Conservation (phyloP, 2,888 invertebrate genomes). For the Chrysotoxum bicinctum region DNA sequence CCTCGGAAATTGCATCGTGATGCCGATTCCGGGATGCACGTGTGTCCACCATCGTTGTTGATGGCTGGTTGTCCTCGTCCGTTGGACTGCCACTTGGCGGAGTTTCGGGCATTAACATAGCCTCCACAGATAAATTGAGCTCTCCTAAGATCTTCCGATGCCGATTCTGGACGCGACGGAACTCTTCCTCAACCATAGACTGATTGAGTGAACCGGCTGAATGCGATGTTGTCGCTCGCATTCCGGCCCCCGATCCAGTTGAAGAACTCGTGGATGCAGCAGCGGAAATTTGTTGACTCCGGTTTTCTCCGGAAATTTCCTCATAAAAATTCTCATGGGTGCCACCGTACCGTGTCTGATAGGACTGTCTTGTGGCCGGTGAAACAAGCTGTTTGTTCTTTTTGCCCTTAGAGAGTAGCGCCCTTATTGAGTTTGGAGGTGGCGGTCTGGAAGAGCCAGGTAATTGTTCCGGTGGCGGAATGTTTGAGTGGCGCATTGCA, state of each 20-base stretch:
- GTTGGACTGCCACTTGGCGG: conserved; percentile 82
- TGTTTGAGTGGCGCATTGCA: conserved; percentile 85
- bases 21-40: conserved; percentile 80
- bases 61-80: conserved; percentile 77
- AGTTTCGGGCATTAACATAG: conserved; percentile 93
- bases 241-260: conserved; percentile 52
- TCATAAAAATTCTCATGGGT: conserved; percentile 76
- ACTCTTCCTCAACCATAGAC: conserved; percentile 91
- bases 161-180: conserved; percentile 90
- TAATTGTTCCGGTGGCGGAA: conserved; percentile 84
- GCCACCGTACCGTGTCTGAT: conserved; percentile 89
- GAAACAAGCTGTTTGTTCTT: conserved; percentile 79
- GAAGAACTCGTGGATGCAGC: conserved; percentile 37
- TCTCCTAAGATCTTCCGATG: conserved; percentile 92
- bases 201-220: conserved; percentile 87
- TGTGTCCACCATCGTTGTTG: conserved; percentile 24
- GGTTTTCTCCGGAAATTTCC: conserved; percentile 74
- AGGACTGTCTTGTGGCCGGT: conserved; percentile 84
- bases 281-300: conserved; percentile 56
- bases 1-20: conserved; percentile 85
- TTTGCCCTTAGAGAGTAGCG: conserved; percentile 80
- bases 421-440: conserved; percentile 80
- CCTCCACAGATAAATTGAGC: conserved; percentile 93
- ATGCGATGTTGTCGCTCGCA: conserved; percentile 79
- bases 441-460: conserved; percentile 76